These are phyloP conservation scores for Apis cerana DNA, from an alignment of 1,140 invertebrate genomes.

Conservation along the genomic window DNA sequence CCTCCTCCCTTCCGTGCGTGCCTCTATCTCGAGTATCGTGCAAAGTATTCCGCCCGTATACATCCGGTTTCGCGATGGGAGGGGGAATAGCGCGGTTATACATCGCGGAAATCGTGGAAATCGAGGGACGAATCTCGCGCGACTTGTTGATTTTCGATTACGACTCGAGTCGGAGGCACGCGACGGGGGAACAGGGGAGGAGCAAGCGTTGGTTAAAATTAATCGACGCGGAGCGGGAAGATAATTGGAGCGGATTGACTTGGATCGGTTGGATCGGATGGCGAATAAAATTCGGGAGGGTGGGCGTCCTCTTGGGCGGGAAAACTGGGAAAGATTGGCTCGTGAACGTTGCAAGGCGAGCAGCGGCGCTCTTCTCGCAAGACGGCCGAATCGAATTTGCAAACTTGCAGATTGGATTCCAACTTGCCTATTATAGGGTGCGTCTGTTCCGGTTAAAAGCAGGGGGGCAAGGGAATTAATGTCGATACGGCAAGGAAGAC, in stretches of 20 bases:
- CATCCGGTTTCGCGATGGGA: background rate
- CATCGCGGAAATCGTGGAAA: too few species aligned
- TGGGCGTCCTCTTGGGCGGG: too few species aligned
- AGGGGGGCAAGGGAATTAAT: slow-evolving; percentile 80
- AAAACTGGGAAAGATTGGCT: slow-evolving; percentile 6
- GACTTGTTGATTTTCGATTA: too few species aligned
- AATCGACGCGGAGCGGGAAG: too few species aligned
- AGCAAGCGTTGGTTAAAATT: too few species aligned
- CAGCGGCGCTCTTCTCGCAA: slow-evolving; percentile 59
- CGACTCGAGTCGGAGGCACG: too few species aligned
- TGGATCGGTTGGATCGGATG: too few species aligned
- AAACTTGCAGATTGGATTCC: slow-evolving; percentile 83
- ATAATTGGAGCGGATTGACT: too few species aligned
- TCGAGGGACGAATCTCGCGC: too few species aligned
- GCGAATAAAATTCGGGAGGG: too few species aligned
- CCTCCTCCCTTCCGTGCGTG: background rate
- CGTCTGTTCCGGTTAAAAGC: slow-evolving; percentile 82
- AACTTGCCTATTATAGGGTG: slow-evolving; percentile 82
- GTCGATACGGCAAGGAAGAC: slow-evolving; percentile 79
- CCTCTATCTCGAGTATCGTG: background rate
- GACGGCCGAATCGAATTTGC: slow-evolving; percentile 81
- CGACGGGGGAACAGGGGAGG: too few species aligned
- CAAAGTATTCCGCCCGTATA: background rate
- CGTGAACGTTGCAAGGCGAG: slow-evolving; percentile 16
- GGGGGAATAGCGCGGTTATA: too few species aligned